Base-by-base conservation (phyloP, 2,888 invertebrate genomes). In the Pristionchus exspectatus region DNA sequence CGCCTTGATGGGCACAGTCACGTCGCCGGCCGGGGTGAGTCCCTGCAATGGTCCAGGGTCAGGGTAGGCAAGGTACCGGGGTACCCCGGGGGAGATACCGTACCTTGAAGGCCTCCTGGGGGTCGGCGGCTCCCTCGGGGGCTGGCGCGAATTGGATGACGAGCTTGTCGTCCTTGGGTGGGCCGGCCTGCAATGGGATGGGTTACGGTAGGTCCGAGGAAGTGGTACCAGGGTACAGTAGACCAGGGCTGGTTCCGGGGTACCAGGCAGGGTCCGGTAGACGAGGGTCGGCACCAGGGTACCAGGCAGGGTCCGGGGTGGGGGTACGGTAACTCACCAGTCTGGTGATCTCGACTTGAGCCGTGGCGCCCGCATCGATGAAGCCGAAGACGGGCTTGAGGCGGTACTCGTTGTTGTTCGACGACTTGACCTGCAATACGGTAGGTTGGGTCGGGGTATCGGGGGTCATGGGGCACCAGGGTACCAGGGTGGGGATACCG, bases 381-480 rank as follows among this genome's bases (percentile, higher is more conserved):
- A 88, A 88, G 16, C 87, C 87, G 87, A 74, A 88, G 12, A 88
- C 87, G 54, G 87, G 87, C 56, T 88, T 88, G 54, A 88, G 87
- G 27, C 87, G 87, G 87, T 88, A 88, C 74, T 88, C 87, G 74
- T 50, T 88, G 87, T 88, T 88, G 87, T 88, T 88, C n/a, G 87
- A 74, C 18, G 87, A 88, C 74, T 88, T 88, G 30, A 88, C 87
- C 87, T 88, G 74, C n/a, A 74, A 24, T 66, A 21, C 12, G 50
- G 81, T 38, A 74, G 74, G 44, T 50, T 27, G 69, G 69, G 14
- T n/a, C 14, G 69, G 30, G 69, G 27, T 14, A 69, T 12, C 5
- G 72, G 33, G 72, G 56, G 18, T 56, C 14, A 2, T 5, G 38
- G 38, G 56, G 56, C 18, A 56, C n/a, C 63, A n/a, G 63, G 72